These are phyloP conservation scores for Ostrea edulis DNA, from an alignment of 1,140 invertebrate genomes.

Conservation along the genomic window DNA sequence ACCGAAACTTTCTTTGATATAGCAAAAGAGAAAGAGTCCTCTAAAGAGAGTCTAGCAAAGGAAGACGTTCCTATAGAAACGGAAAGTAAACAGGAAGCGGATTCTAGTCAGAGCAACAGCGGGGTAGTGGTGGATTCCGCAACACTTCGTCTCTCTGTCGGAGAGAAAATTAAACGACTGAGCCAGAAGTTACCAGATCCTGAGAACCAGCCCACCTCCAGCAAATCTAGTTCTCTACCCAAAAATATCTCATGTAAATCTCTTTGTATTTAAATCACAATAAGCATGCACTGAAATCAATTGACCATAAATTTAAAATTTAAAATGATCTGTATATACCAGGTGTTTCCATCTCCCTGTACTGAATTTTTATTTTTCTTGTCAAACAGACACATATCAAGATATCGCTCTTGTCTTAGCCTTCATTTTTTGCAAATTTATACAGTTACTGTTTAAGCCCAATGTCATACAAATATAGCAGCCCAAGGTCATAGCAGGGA, in stretches of 20 bases:
- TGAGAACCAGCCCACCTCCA: not conserved
- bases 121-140: constrained; percentile 63
- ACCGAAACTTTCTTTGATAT: not conserved
- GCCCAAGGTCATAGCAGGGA: no score
- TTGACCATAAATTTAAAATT: no score
- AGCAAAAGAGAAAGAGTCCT: not conserved
- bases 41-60: not conserved
- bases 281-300: not conserved
- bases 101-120: constrained; percentile 41
- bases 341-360: no score
- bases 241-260: constrained; percentile 25
- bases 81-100: not conserved
- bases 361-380: no score
- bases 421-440: no score
- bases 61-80: not conserved
- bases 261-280: not conserved
- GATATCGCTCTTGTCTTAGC: no score
- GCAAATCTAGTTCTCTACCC: constrained; percentile 19
- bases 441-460: no score
- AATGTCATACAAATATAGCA: no score
- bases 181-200: constrained; percentile 50
- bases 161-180: constrained; percentile 66
- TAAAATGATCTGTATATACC: no score
- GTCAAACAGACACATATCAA: no score
- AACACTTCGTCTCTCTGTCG: constrained; percentile 61